Conservation (phyloP, 2,113 vertebrate species). For the Oophaga pumilio region DNA sequence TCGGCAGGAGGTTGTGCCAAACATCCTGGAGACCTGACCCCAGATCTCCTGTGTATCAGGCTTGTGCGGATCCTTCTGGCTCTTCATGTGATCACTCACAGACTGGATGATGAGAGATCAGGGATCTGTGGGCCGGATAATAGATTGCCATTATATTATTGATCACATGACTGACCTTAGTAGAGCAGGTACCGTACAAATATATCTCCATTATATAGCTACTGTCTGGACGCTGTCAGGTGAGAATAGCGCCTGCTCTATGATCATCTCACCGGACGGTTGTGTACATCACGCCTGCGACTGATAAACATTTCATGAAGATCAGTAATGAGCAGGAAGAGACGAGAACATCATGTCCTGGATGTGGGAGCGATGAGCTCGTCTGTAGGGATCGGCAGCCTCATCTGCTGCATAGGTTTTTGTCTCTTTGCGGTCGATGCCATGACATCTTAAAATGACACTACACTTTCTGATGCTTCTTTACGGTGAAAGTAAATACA, state of each 20-base stretch:
- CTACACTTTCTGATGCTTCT: not conserved
- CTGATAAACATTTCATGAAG: not conserved
- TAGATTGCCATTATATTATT: too few species aligned
- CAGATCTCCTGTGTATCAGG: too few species aligned
- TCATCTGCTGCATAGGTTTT: not conserved
- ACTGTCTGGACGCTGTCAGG: too few species aligned
- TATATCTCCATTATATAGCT: too few species aligned
- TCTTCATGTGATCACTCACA: too few species aligned
- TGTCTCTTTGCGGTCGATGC: not conserved
- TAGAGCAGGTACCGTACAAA: too few species aligned
- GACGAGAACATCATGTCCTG: slow-evolving; percentile 7
- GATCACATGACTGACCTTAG: too few species aligned
- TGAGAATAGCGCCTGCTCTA: not conserved
- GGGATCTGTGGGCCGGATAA: too few species aligned
- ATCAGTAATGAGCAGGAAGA: not conserved
- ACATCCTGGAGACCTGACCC: too few species aligned
- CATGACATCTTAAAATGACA: not conserved
- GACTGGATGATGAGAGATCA: too few species aligned
- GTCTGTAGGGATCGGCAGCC: not conserved
- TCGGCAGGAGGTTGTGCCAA: too few species aligned
- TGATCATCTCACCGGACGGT: not conserved
- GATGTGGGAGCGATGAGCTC: not conserved
- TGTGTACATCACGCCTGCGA: not conserved
- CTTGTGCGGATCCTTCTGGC: too few species aligned
- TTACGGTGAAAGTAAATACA: not conserved